These are phyloP conservation scores for Nebria brevicollis DNA, from an alignment of 2,888 invertebrate genomes.

Conservation along the genomic window DNA sequence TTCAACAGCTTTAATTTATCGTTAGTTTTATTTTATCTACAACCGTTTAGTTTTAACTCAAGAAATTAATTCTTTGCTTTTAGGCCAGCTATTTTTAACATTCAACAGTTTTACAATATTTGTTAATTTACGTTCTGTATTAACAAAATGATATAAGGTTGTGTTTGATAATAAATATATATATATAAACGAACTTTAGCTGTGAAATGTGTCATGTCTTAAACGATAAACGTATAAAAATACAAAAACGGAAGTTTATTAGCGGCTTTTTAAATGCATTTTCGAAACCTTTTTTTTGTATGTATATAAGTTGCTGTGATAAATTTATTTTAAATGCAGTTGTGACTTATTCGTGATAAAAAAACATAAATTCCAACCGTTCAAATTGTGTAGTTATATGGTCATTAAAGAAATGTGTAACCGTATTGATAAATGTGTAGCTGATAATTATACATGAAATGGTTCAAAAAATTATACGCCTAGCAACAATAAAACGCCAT, in stretches of 20 bases:
- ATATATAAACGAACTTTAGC: neutral
- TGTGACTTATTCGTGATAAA: conserved; percentile 20
- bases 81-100: too few species aligned
- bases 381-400: conserved; percentile 7
- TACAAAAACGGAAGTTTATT: neutral
- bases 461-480: neutral
- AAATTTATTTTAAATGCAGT: conserved; percentile 32
- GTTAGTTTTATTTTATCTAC: neutral
- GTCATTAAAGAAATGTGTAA: neutral
- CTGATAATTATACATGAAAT: neutral
- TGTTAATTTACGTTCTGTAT: neutral
- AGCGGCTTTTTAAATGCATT: neutral
- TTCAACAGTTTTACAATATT: neutral
- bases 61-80: too few species aligned
- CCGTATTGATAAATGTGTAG: neutral
- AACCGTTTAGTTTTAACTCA: neutral
- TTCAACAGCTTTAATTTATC: neutral
- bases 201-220: neutral
- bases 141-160: neutral
- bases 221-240: neutral
- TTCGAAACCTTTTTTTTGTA: neutral
- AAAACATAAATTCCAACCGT: conserved; percentile 12
- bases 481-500: neutral
- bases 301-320: conserved; percentile 37
- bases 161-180: neutral